Evolutionary conservation across 2,797 vertebrate genomes (phyloP), one percentile per base, ranked within the genome.

Genomic region (Halcyon badia): DNA sequence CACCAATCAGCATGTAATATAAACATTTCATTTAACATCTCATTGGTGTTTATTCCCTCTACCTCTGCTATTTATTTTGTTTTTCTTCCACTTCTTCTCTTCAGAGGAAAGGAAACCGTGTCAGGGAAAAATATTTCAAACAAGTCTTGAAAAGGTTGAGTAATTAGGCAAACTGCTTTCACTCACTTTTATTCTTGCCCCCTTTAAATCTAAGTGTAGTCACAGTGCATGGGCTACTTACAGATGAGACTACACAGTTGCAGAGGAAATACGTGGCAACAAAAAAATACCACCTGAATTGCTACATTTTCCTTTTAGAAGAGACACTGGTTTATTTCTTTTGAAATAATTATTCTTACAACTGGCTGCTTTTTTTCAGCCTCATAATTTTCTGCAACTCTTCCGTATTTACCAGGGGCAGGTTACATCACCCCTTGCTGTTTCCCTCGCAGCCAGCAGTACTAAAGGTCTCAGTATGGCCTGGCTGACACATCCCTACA

Each of bases 11-110:
- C 0, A 2, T 5, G 4, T 56, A 88, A 60, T 33, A 84, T 9
- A 86, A 95, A 72, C 72, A 81, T 56, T 60, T 85, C 11, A 49
- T 94, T 89, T 90, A 88, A 78, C 16, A 61, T 44, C 52, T 41
- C 56, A 60, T 64, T 84, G 80, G 5, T 37, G 65, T 81, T 68
- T 75, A 51, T 80, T 86, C 5, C 10, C 31, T 79, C 39, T 56
- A 4, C 6, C 62, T 87, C 42, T 54, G 31, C 15, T 58, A 2
- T 69, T 41, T 58, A 33, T 35, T 35, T 57, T 57, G 14, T 49
- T 41, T 65, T 70, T 78, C 77, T 79, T 37, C 1, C 0, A 30
- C 39, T 49, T 68, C 6, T 16, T 64, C 33, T 78, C 37, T 91
- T 94, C 69, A 81, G 61, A 60, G 26, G 33, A 46, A 78, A 78